phyloP scores from a whole-genome alignment of 2,797 vertebrate genomes.

The Tadarida brasiliensis region DNA sequence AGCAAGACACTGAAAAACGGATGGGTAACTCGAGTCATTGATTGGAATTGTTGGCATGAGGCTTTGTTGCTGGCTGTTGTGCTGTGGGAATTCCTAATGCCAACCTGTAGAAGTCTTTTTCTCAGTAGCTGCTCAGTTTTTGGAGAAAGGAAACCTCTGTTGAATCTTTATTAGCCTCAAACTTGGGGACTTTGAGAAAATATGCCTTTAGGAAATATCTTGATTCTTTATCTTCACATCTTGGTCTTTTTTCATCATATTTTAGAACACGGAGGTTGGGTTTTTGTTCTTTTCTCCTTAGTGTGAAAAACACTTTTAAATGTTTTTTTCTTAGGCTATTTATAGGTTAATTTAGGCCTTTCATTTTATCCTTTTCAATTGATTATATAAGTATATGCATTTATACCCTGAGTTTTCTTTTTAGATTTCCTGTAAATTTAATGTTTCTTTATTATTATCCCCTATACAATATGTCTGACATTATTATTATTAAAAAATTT shows the following conservation, averaged over 20 bases:
- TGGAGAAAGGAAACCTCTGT: not conserved
- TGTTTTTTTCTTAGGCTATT: not conserved
- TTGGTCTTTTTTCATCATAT: not conserved
- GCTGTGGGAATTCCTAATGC: not conserved
- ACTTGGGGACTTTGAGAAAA: conserved; percentile 3
- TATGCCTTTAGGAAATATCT: not conserved
- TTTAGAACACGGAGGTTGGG: not conserved
- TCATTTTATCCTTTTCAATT: conserved; percentile 1
- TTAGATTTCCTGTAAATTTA: conserved; percentile 4
- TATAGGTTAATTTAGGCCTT: not conserved
- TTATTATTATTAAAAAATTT: not conserved
- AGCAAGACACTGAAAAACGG: not conserved
- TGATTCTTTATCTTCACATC: not conserved
- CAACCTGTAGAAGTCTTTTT: not conserved
- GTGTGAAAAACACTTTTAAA: not conserved
- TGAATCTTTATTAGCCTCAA: not conserved
- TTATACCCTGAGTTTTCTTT: not conserved
- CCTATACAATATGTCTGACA: not conserved
- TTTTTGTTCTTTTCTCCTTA: conserved; percentile 25
- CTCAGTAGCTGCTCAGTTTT: not conserved
- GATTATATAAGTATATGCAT: not conserved
- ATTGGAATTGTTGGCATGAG: not conserved
- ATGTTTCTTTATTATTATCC: not conserved
- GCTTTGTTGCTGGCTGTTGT: not conserved
- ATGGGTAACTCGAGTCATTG: not conserved